Percentiles rank a stretch among this genome's conserved stretches.
phyloP scores from a whole-genome alignment of 2,113 vertebrate genomes.

The Dolichotis patagonum region DNA sequence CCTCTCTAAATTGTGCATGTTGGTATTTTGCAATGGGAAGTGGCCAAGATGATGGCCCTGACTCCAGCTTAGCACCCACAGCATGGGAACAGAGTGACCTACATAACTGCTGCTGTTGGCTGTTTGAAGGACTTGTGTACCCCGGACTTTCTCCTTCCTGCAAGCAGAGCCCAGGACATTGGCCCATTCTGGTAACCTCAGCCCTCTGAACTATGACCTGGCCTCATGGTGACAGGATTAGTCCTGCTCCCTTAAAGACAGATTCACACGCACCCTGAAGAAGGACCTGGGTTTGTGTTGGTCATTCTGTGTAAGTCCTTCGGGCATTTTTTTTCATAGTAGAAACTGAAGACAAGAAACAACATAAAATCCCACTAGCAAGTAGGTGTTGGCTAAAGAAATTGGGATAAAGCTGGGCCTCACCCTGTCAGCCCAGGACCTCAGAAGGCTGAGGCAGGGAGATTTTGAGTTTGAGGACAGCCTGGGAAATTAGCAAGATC shows the following conservation, averaged over 20 bases:
- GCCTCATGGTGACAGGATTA: not conserved
- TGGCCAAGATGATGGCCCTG: not conserved
- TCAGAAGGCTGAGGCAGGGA: not conserved
- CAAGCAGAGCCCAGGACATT: not conserved
- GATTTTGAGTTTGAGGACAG: not conserved
- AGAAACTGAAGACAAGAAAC: not conserved
- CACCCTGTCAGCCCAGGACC: not conserved
- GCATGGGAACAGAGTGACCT: not conserved
- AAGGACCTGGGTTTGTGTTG: accelerated
- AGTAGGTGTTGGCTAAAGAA: not conserved
- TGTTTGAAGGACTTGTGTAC: not conserved
- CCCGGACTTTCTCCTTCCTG: not conserved
- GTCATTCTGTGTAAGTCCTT: not conserved
- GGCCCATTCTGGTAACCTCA: not conserved
- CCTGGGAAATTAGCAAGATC: not conserved
- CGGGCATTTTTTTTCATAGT: not conserved
- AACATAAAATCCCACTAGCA: not conserved
- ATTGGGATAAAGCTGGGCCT: not conserved
- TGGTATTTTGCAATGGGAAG: not conserved
- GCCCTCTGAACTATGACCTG: not conserved
- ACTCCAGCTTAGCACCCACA: accelerated
- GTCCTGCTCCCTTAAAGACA: not conserved
- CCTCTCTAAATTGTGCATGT: too few species aligned
- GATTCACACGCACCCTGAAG: not conserved
- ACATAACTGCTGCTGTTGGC: accelerated